phyloP scores from a whole-genome alignment of 2,797 vertebrate species.

The Fringilla coelebs region DNA sequence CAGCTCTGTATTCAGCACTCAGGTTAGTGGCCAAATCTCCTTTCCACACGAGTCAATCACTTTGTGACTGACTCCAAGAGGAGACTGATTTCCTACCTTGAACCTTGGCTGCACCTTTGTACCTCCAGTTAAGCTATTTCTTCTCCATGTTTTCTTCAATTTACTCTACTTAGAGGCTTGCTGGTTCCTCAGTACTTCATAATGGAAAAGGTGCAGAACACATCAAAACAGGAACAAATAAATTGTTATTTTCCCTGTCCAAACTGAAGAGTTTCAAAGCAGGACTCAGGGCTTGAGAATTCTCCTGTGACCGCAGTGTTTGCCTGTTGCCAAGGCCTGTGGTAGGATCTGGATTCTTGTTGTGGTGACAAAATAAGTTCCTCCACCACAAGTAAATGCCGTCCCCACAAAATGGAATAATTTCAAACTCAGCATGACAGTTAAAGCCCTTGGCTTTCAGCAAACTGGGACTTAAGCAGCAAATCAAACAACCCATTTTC shows the following conservation, averaged over 20 bases:
- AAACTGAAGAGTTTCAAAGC: not conserved
- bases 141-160: not conserved
- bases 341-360: not conserved
- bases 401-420: not conserved
- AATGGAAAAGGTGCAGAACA: slow-evolving; percentile 20
- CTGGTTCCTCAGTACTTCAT: not conserved
- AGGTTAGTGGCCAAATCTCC: not conserved
- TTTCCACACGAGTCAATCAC: not conserved
- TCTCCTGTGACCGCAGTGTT: not conserved
- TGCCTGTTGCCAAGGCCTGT: not conserved
- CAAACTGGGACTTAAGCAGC: not conserved
- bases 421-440: slow-evolving; percentile 17
- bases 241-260: slow-evolving; percentile 2
- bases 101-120: not conserved
- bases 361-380: not conserved
- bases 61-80: not conserved
- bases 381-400: slow-evolving; percentile 13
- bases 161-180: not conserved
- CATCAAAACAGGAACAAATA: not conserved
- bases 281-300: not conserved
- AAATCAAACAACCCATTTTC: slow-evolving; percentile 20
- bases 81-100: not conserved
- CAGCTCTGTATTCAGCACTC: not conserved
- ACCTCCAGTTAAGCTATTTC: not conserved
- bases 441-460: slow-evolving; percentile 9